Conservation (phyloP, 2,113 vertebrate species). For the Tricholaema leucomelas region DNA sequence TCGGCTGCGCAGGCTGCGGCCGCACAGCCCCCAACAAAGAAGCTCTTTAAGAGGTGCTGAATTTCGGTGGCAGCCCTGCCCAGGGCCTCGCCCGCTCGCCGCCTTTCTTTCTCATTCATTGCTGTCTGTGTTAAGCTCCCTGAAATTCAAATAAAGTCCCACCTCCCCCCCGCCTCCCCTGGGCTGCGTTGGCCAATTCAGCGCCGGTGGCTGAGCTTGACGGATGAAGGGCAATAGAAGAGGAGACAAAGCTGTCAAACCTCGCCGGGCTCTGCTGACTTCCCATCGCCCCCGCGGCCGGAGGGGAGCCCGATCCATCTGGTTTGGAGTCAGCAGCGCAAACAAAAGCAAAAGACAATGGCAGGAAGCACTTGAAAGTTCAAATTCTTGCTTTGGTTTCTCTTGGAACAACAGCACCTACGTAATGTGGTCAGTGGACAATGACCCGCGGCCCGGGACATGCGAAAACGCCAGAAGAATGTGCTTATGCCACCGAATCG, state of each 20-base stretch:
- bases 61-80: conserved; percentile 38
- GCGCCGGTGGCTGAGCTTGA: conserved; percentile 1
- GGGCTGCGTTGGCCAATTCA: background rate
- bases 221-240: conserved; percentile 43
- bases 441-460: background rate
- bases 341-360: conserved; percentile 72
- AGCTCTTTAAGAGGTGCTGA: conserved; percentile 51
- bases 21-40: conserved; percentile 38
- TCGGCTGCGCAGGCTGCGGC: background rate
- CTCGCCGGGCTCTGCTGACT: background rate
- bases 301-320: conserved; percentile 64
- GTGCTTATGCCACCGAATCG: conserved; percentile 5
- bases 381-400: conserved; percentile 68
- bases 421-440: background rate
- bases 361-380: conserved; percentile 74
- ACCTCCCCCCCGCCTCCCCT: conserved; percentile 14
- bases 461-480: conserved; percentile 29
- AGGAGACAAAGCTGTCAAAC: conserved; percentile 62
- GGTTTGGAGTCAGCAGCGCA: conserved; percentile 66
- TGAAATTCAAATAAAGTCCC: conserved; percentile 65
- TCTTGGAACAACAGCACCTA: conserved; percentile 41
- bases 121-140: conserved; percentile 63
- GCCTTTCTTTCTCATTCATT: conserved; percentile 63
- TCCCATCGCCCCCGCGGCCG: background rate
- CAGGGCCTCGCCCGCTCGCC: background rate